phyloP scores from a whole-genome alignment of 2,797 vertebrate species.

The Podargus strigoides region DNA sequence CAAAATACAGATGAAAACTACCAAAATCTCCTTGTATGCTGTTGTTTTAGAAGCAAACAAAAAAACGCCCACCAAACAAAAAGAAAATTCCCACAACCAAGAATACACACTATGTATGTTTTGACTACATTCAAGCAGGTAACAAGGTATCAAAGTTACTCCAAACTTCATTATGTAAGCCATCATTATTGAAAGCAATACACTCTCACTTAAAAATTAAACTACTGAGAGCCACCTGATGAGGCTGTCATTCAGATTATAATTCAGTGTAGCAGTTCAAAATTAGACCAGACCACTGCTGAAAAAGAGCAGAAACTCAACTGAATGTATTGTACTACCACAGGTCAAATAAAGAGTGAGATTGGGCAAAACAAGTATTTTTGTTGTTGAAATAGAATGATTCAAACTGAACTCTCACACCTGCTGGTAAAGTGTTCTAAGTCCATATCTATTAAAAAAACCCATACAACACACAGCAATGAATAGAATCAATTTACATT shows the following conservation, averaged over 20 bases:
- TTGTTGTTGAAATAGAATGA: background rate
- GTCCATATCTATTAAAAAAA: background rate
- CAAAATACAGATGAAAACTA: background rate
- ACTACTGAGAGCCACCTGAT: background rate
- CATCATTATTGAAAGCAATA: background rate
- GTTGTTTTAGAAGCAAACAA: background rate
- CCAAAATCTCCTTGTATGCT: background rate
- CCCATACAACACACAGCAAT: background rate
- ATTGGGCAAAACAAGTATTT: background rate
- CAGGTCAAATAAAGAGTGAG: background rate
- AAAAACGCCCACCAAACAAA: background rate
- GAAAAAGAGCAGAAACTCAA: background rate
- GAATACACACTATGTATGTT: background rate
- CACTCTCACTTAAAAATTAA: background rate
- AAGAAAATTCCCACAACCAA: rapidly evolving
- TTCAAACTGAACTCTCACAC: background rate
- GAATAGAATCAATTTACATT: background rate
- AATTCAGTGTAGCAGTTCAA: background rate
- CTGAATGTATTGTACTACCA: background rate
- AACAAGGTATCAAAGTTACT: background rate
- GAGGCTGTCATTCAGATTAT: background rate
- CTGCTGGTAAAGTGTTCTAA: background rate
- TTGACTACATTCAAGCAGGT: background rate
- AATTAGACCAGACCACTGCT: background rate
- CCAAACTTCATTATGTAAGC: background rate